Evolutionary conservation across 1,140 invertebrate species (phyloP), one percentile per base, ranked within the genome.

Genomic region (Ceratoteleas bidentatus): DNA sequence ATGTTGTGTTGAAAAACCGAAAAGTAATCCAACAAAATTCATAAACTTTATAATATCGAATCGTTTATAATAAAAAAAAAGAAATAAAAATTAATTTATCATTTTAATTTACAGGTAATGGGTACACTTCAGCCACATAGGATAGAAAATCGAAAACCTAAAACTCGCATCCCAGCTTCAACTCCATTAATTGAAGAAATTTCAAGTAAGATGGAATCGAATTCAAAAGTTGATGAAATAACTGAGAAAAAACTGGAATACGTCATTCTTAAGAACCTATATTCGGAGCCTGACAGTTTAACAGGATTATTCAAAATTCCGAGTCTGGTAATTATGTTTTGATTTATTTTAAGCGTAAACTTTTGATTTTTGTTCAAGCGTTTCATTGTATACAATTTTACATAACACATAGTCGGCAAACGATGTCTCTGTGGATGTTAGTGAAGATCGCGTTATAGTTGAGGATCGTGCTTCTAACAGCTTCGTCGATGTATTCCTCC

Each of bases 371-470:
- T 24, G 32, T 58, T 68, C 8, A 24, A 24, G 6, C 8, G 50
- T 36, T 38, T 62, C 75, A 81, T 68, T 50, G 6, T 13, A 16
- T n/a, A n/a, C n/a, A n/a, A n/a, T 85, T 84, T 84, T 85, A 87
- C 75, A 84, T 24, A 24, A 24, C 4, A 90, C 88, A 49, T 85
- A 95, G 95, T 89, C 93, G 86, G 92, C 92, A 38, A 91, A 93
- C 57, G 93, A 95, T 77, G 77, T 96, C 8, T 92, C 87, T 13
- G 88, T 96, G 52, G 93, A 95, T 85, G 85, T 96, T 56, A 94
- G 95, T 0, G 94, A 95, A 83, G 95, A 96, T 91, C 91, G 95
- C 73, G 93, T 96, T 65, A 84, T 96, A 14, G 87, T 96, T 49
- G 93, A 94, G 81, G 92, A 92, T 16, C 83, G 91, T 47, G 93